These are phyloP conservation scores for Sminthurides aquaticus DNA, from an alignment of 2,888 invertebrate genomes.

Conservation along the genomic window DNA sequence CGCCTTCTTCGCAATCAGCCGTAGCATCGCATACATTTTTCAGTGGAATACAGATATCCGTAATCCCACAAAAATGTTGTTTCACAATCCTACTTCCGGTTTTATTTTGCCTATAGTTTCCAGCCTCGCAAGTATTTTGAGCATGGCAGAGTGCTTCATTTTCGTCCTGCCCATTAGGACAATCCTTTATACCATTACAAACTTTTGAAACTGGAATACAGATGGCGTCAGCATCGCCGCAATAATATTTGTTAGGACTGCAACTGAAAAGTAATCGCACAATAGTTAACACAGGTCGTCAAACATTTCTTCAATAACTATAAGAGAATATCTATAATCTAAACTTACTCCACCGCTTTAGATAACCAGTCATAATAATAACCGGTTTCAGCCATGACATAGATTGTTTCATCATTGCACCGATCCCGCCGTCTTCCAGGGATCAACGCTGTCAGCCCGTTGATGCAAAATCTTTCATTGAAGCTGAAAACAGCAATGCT, in stretches of 20 bases:
- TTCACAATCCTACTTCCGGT: too few species aligned
- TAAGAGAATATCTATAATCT: background rate
- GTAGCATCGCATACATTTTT: background rate
- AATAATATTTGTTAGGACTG: conserved; percentile 1
- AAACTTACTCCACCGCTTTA: background rate
- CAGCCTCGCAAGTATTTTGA: background rate
- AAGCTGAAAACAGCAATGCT: background rate
- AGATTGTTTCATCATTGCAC: conserved; percentile 3
- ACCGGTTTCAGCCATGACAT: background rate
- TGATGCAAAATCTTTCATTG: background rate
- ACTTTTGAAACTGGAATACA: conserved; percentile 1
- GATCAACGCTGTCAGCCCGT: background rate
- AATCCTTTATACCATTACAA: conserved; percentile 3
- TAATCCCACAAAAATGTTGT: background rate
- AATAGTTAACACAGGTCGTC: background rate
- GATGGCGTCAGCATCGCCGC: background rate
- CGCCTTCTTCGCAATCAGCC: background rate
- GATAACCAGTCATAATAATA: background rate
- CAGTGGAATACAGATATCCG: background rate
- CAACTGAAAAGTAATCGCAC: background rate
- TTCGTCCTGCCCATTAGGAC: conserved; percentile 3
- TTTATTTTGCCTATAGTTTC: background rate
- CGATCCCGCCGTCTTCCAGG: background rate
- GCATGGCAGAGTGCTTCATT: background rate
- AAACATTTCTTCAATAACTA: background rate